Base-by-base conservation (phyloP, 2,888 invertebrate species). In the Drosophila borborema region DNA sequence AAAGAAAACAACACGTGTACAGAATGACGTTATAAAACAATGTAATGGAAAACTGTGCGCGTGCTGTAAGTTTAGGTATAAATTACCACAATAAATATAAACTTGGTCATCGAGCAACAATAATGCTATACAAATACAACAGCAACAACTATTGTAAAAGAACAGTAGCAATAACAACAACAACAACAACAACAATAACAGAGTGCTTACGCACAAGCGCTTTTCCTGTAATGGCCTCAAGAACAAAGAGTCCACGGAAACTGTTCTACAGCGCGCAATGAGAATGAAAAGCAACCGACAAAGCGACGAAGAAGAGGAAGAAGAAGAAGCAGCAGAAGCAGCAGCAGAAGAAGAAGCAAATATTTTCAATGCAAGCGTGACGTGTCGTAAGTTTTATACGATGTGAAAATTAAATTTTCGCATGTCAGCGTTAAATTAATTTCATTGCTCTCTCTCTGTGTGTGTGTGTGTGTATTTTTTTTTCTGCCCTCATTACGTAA, bases 31-130 rank as follows among this genome's bases (percentile, higher is more conserved):
- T 41, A 70, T 58, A 69, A 64, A 77, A 65, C 67, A 81, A 67
- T 68, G 63, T 58, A 70, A 54, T 40, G 55, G 64, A 48, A 66
- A 65, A 49, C 49, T 59, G 63, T 36, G 69, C 77, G 64, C 68
- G 74, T 73, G 72, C 58, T 71, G 55, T 61, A 80, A 81, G 77
- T 81, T 86, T 56, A 67, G 74, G 72, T 72, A 89, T 87, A 89
- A 85, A 85, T 87, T 80, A 74, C 80, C 70, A 75, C 74, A 80
- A 85, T 85, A 85, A 89, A 89, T 85, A 87, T 87, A 80, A 81
- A 69, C 77, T 54, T 63, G 65, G 77, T 67, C 74, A 74, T 61
- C 46, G 63, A 63, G 56, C 72, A 86, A 79, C 64, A 75, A 82
- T 64, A 79, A 79, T 55, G 63, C 40, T 51, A 43, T 64, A 12